phyloP scores from a whole-genome alignment of 2,113 vertebrate species.

The Toxotes jaculatrix region DNA sequence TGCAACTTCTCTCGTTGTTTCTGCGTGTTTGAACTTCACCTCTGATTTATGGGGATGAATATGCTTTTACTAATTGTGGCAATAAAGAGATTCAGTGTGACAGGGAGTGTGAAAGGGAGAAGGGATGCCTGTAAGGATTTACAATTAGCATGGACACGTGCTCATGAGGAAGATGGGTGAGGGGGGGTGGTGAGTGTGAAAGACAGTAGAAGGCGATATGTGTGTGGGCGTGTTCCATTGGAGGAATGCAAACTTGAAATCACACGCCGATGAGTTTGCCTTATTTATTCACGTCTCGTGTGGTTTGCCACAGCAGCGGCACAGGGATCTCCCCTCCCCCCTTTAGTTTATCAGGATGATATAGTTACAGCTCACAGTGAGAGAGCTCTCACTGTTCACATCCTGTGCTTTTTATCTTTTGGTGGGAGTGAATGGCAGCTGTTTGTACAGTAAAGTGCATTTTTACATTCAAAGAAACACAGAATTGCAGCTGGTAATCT shows the following conservation, averaged over 20 bases:
- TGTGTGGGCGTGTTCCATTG: slow-evolving; percentile 66
- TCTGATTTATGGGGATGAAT: slow-evolving; percentile 39
- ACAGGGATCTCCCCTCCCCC: slow-evolving; percentile 26
- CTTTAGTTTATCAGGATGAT: slow-evolving; percentile 15
- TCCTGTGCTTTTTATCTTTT: neutral
- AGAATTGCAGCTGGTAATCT: neutral
- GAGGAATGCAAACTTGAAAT: slow-evolving; percentile 60
- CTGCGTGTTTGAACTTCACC: slow-evolving; percentile 44
- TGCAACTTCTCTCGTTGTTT: slow-evolving; percentile 24
- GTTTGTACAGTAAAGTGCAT: neutral
- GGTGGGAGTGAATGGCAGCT: neutral
- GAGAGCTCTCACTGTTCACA: slow-evolving; percentile 27
- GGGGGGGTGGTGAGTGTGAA: slow-evolving; percentile 37
- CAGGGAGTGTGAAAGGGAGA: slow-evolving; percentile 40
- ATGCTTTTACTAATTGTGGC: slow-evolving; percentile 41
- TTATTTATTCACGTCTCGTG: slow-evolving; percentile 49
- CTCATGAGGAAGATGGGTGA: slow-evolving; percentile 5
- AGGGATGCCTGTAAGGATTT: slow-evolving; percentile 56
- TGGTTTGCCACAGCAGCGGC: slow-evolving; percentile 29
- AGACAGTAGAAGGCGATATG: slow-evolving; percentile 45
- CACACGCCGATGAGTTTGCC: slow-evolving; percentile 40
- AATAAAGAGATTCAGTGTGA: slow-evolving; percentile 52
- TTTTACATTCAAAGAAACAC: neutral
- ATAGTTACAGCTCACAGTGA: slow-evolving; percentile 22
- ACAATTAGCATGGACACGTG: slow-evolving; percentile 62